These are phyloP conservation scores for Stenopsyche tienmushanensis DNA, from an alignment of 1,140 invertebrate genomes.

Conservation along the genomic window DNA sequence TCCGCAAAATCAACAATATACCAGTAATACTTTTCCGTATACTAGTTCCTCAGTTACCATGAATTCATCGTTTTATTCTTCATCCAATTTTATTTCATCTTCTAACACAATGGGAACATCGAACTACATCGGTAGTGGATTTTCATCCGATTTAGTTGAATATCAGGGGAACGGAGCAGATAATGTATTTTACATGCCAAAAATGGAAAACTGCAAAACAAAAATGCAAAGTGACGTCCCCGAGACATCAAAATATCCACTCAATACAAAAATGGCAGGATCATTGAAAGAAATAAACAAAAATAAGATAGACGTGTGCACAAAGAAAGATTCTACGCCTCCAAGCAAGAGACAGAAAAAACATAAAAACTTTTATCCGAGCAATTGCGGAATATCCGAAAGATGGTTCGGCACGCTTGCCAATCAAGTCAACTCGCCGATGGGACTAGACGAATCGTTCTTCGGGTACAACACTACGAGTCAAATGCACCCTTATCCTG, in stretches of 20 bases:
- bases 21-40: conserved; percentile 26
- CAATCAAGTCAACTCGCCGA: conserved; percentile 22
- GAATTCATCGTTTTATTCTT: conserved; percentile 36
- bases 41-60: conserved; percentile 1
- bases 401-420: conserved; percentile 18
- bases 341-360: conserved; percentile 33
- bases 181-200: conserved; percentile 29
- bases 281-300: conserved; percentile 6
- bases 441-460: conserved; percentile 30
- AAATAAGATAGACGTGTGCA: conserved; percentile 10
- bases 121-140: conserved; percentile 30
- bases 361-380: conserved; percentile 23
- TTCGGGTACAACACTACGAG: conserved; percentile 36
- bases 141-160: conserved; percentile 27
- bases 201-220: conserved; percentile 28
- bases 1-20: conserved; percentile 29
- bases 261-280: background rate
- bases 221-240: conserved; percentile 23
- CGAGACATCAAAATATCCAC: conserved; percentile 9
- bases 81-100: conserved; percentile 29
- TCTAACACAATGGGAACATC: conserved; percentile 13
- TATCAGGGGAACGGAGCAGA: conserved; percentile 22
- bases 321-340: conserved; percentile 9
- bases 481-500: conserved; percentile 38
- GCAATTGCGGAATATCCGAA: conserved; percentile 23